A percentile compares a stretch with the other conserved stretches of the same genome.
These are phyloP conservation scores for Nomada flava DNA, from an alignment of 2,888 invertebrate species.

Conservation along the genomic window DNA sequence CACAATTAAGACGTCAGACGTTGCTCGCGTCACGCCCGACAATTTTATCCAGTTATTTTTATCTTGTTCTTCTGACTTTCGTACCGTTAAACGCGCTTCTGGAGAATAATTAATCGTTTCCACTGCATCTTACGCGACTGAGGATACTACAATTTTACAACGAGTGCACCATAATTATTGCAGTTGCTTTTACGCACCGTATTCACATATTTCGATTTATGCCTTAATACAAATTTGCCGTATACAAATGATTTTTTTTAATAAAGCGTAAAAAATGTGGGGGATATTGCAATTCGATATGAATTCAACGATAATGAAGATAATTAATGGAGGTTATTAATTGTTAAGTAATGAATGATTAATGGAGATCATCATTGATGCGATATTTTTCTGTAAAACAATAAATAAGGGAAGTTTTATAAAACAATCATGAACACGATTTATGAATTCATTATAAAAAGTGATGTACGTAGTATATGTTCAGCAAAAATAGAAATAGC, in stretches of 20 bases:
- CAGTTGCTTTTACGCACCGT: not conserved
- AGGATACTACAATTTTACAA: not conserved
- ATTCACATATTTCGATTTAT: too few species aligned
- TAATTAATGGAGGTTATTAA: too few species aligned
- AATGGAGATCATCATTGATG: too few species aligned
- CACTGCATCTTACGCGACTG: constrained; percentile 5
- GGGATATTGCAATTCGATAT: not conserved
- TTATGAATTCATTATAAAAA: too few species aligned
- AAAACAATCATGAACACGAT: too few species aligned
- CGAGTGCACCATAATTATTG: not conserved
- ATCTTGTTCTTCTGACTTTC: constrained; percentile 41
- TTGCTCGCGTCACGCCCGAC: constrained; percentile 70
- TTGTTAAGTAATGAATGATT: too few species aligned
- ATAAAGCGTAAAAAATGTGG: not conserved
- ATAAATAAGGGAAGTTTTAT: too few species aligned
- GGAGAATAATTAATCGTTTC: constrained; percentile 23
- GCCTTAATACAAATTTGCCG: too few species aligned
- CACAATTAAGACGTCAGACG: constrained; percentile 80
- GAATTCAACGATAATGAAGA: too few species aligned
- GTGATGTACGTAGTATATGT: not conserved
- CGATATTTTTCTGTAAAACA: too few species aligned
- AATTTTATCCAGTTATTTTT: constrained; percentile 74
- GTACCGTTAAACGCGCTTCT: constrained; percentile 36
- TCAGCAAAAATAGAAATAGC: constrained; percentile 1
- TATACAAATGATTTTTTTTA: not conserved